A percentile compares a stretch with the other conserved stretches of the same genome.
Conservation (phyloP, 2,888 invertebrate genomes). For the Tenthredo amoena region DNA sequence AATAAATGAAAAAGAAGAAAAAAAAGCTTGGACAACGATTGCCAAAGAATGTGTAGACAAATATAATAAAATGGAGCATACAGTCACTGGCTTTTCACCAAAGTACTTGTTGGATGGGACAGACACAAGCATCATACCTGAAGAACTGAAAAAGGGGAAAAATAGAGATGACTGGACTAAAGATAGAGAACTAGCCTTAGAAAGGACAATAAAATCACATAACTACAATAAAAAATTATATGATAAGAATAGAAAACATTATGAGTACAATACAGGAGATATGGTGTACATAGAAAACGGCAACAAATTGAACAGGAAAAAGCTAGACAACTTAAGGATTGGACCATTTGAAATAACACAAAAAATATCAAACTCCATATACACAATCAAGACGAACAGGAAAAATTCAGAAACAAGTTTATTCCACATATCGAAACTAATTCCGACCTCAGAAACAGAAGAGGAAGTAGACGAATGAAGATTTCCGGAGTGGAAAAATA, state of each 20-base stretch:
- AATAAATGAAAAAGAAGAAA: constrained; percentile 55
- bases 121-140: constrained; percentile 54
- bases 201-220: constrained; percentile 58
- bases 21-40: constrained; percentile 59
- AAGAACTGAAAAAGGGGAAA: constrained; percentile 53
- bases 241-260: constrained; percentile 57
- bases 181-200: constrained; percentile 57
- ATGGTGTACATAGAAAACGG: constrained; percentile 60
- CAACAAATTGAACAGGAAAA: constrained; percentile 59
- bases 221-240: constrained; percentile 58
- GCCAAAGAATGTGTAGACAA: constrained; percentile 60
- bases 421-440: too few relatives aligned
- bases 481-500: too few relatives aligned
- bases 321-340: constrained; percentile 57
- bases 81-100: constrained; percentile 59
- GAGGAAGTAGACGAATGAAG: too few relatives aligned
- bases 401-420: too few relatives aligned
- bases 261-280: constrained; percentile 60
- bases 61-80: constrained; percentile 60
- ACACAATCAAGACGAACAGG: too few relatives aligned
- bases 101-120: constrained; percentile 58
- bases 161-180: constrained; percentile 26
- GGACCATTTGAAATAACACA: constrained; percentile 56
- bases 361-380: constrained; percentile 44
- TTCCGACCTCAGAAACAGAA: too few relatives aligned